Evolutionary conservation across 2,113 vertebrate species (phyloP), one percentile per base, ranked within the genome.

Genomic region (Ramphastos sulfuratus): DNA sequence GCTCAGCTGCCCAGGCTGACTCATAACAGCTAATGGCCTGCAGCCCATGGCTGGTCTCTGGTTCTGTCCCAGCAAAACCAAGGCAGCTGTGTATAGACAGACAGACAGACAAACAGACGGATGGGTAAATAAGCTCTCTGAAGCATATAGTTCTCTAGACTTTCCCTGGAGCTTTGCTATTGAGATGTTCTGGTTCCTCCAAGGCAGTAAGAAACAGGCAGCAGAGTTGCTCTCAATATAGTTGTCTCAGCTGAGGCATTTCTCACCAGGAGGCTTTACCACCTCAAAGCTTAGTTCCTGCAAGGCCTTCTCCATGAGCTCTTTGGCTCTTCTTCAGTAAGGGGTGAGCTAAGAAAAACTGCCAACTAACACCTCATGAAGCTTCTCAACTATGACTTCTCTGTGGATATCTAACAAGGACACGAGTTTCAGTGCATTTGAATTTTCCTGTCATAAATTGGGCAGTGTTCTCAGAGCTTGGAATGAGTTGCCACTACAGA

Each of bases 91-190:
- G 69, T 48, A 46, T 50, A 31, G 78, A 48, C 8, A 60, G 37
- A 48, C 8, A 60, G 37, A 48, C 44, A n/a, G 28, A 64, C 0
- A 1, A 33, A 48, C 44, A n/a, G 28, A 64, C 0, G 1, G 23
- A 48, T 64, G 52, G 30, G 39, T 52, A 76, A 42, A 42, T 55
- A 61, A 85, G 11, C 14, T 85, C 14, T 78, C 58, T 74, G 66
- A 18, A 50, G 25, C 18, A 58, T 25, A 58, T 25, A 35, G 0
- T 44, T 85, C 64, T 74, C 15, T 13, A 78, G 37, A 27, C 23
- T 79, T 94, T 46, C 42, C 33, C 2, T 27, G 46, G n/a, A 85
- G 39, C 59, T 93, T 63, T 67, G 48, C 37, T 70, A 5, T 31
- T 74, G 64, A 74, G 23, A 25, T 7, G 1, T 80, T 78, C 58